Conservation (phyloP, 2,888 invertebrate genomes). For the Buathra laborator region DNA sequence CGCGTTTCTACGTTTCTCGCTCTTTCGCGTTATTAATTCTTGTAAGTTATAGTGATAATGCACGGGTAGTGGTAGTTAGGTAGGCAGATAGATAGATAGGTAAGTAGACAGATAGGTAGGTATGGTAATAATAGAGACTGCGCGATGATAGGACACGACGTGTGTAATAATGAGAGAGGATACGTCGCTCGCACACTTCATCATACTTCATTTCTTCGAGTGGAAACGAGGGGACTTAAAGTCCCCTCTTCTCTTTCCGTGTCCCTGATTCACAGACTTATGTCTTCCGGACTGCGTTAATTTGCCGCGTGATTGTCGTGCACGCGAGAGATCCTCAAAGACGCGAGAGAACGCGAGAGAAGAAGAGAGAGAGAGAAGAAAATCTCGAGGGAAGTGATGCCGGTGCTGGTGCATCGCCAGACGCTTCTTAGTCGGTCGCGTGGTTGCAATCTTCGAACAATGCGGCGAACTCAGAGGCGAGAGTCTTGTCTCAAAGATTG, state of each 20-base stretch:
- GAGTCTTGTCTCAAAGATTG: background rate
- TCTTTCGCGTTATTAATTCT: too few relatives aligned
- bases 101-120: too few relatives aligned
- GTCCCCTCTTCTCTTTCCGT: conserved; percentile 3
- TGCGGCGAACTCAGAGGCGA: conserved; percentile 6
- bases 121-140: background rate
- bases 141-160: conserved; percentile 16
- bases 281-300: conserved; percentile 47
- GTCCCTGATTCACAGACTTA: conserved; percentile 47
- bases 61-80: background rate
- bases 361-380: background rate
- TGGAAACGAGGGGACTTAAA: conserved; percentile 7
- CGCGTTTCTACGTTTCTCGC: too few relatives aligned
- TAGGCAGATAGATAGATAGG: too few relatives aligned
- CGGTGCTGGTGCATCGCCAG: background rate
- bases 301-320: conserved; percentile 33
- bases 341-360: background rate
- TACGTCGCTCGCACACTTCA: conserved; percentile 42
- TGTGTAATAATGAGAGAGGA: conserved; percentile 34
- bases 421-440: conserved; percentile 10
- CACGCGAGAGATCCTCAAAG: background rate
- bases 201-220: conserved; percentile 41
- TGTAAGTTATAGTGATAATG: background rate
- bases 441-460: background rate
- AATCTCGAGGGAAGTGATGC: background rate